Evolutionary conservation across 2,888 invertebrate genomes (phyloP), one percentile per base, ranked within the genome.

Genomic region (Oscheius sp.): DNA sequence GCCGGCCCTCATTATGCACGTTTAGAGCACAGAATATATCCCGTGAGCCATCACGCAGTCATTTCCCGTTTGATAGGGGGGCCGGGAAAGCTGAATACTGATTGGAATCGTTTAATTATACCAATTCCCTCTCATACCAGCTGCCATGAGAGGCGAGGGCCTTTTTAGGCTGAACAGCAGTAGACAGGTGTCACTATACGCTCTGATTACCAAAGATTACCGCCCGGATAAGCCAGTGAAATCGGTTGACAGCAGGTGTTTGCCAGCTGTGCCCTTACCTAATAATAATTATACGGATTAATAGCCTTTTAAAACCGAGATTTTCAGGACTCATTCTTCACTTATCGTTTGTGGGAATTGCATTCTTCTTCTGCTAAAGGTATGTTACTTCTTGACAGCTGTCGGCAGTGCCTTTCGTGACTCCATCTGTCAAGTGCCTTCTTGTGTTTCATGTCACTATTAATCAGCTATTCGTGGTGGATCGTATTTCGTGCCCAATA

Each of bases 81-180:
- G 50, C n/a, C n/a, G n/a, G n/a, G n/a, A n/a, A n/a, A n/a, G 44
- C 64, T 54, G 65, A 51, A 65, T 65, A 56, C 65, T 65, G 65
- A 65, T 65, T 65, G 56, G 65, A 56, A 65, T 65, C 65, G 65
- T 65, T 65, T 65, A 65, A 65, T 65, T 65, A 65, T 51, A 44
- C 65, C 51, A 44, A 63, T 54, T 32, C 54, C 30, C 51, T n/a
- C 26, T 50, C 50, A 28, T 2, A n/a, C 24, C 54, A 32, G 54
- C 54, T 33, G 54, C 54, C 51, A 17, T 14, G 33, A n/a, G 54
- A 32, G 8, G 33, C 3, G 22, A 4, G 14, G 41, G 41, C 20
- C 41, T 28, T 50, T 54, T 54, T 32, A 26, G 33, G 45, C n/a
- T n/a, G 30, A 51, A 20, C 20, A 54, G 32, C 20, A 17, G 62